Percentiles rank a stretch among this genome's conserved stretches.
Evolutionary conservation across 2,888 invertebrate species (phyloP).

Genomic region (Coelinius sp.): DNA sequence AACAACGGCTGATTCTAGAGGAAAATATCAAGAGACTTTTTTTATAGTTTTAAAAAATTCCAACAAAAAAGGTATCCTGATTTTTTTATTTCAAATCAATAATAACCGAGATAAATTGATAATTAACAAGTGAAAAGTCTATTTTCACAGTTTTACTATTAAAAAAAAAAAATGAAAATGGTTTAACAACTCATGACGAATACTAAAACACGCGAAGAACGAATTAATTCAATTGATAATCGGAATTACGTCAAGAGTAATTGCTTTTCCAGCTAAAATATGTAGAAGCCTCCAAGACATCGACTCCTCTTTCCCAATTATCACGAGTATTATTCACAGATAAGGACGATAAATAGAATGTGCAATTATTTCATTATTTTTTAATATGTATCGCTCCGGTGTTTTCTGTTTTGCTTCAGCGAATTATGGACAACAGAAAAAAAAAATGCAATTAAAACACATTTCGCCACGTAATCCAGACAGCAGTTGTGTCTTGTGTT

Average conservation of each 20-base stretch:
- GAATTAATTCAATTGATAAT: constrained; percentile 6
- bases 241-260: neutral
- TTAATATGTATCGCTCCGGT: constrained; percentile 3
- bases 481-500: constrained; percentile 29
- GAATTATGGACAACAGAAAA: constrained; percentile 10
- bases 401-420: constrained; percentile 36
- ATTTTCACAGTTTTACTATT: no score
- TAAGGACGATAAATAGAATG: neutral
- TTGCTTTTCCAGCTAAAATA: neutral
- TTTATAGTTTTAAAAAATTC: no score
- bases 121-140: no score
- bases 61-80: no score
- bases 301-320: neutral
- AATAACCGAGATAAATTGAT: no score
- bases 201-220: constrained; percentile 5
- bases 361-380: neutral
- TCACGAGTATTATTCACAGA: constrained; percentile 8
- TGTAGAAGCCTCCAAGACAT: neutral
- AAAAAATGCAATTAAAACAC: constrained; percentile 25
- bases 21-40: no score
- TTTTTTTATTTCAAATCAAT: no score
- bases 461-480: constrained; percentile 34
- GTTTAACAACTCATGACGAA: constrained; percentile 11
- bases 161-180: no score
- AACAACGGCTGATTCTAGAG: no score